A percentile compares a stretch with the other conserved stretches of the same genome.
Evolutionary conservation across 2,888 invertebrate species (phyloP).

Genomic region (Caenorhabditis sp.): DNA sequence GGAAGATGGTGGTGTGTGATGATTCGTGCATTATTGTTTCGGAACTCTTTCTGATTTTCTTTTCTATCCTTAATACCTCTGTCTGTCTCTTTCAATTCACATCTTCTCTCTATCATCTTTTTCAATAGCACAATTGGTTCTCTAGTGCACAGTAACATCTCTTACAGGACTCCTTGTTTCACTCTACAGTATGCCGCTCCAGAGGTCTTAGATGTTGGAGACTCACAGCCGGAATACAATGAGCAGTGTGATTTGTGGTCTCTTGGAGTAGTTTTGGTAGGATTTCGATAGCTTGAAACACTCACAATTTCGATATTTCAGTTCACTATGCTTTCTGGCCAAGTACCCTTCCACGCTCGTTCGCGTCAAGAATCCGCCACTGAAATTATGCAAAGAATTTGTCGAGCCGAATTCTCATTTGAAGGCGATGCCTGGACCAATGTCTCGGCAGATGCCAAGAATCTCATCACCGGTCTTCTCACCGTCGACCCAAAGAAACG

Average conservation of each 20-base stretch:
- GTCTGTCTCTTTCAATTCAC: constrained; percentile 14
- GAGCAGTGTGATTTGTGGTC: constrained; percentile 97
- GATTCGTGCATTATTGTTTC: constrained; percentile 44
- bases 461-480: constrained; percentile 88
- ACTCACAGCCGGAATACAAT: constrained; percentile 87
- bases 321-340: constrained; percentile 92
- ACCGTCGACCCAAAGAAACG: constrained; percentile 90
- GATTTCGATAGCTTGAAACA: constrained; percentile 75
- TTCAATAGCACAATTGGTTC: not conserved
- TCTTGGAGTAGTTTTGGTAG: constrained; percentile 92
- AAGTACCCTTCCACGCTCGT: constrained; percentile 89
- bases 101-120: constrained; percentile 14
- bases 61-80: constrained; percentile 9
- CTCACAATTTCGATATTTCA: constrained; percentile 81
- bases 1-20: constrained; percentile 55
- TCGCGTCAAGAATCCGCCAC: constrained; percentile 89
- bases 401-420: constrained; percentile 90
- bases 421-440: constrained; percentile 88
- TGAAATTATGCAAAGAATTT: constrained; percentile 89
- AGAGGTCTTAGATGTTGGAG: constrained; percentile 90
- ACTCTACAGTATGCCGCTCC: constrained; percentile 96
- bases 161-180: constrained; percentile 91
- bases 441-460: constrained; percentile 89
- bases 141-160: not conserved
- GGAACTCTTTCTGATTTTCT: not conserved